Evolutionary conservation across 2,113 vertebrate genomes (phyloP).

Genomic region (Cinclus mexicanus): DNA sequence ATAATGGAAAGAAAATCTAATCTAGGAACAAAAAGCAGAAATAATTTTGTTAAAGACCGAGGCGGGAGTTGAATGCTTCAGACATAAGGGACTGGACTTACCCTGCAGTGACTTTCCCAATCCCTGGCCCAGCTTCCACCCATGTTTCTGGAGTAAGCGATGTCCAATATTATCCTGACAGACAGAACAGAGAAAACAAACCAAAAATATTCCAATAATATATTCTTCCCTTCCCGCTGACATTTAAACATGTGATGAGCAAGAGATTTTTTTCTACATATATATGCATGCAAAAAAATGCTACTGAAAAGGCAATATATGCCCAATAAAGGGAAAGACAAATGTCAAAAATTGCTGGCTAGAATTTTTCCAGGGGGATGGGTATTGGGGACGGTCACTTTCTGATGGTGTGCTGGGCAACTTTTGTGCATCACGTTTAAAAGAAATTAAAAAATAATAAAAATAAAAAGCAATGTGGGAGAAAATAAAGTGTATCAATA

Average conservation of each 20-base stretch:
- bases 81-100: constrained; percentile 80
- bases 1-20: constrained; percentile 45
- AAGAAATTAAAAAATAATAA: background rate
- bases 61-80: background rate
- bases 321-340: constrained; percentile 75
- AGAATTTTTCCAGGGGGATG: constrained; percentile 67
- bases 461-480: constrained; percentile 58
- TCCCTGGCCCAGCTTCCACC: constrained; percentile 99
- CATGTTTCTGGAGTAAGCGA: constrained; percentile 99
- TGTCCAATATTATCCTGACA: constrained; percentile 99
- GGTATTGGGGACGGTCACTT: constrained; percentile 67
- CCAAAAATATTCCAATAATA: constrained; percentile 99
- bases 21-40: constrained; percentile 32
- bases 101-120: constrained; percentile 98
- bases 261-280: constrained; percentile 79
- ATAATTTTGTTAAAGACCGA: background rate
- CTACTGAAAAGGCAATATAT: constrained; percentile 73
- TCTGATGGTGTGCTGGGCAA: constrained; percentile 83
- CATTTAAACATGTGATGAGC: constrained; percentile 79
- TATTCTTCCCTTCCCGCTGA: constrained; percentile 88
- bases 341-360: constrained; percentile 79
- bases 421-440: constrained; percentile 71
- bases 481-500: constrained; percentile 72
- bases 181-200: constrained; percentile 95
- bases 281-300: constrained; percentile 82